Percentiles rank a stretch among this genome's conserved stretches.
Conservation (phyloP, 2,888 invertebrate species). For the Melolontha melolontha region DNA sequence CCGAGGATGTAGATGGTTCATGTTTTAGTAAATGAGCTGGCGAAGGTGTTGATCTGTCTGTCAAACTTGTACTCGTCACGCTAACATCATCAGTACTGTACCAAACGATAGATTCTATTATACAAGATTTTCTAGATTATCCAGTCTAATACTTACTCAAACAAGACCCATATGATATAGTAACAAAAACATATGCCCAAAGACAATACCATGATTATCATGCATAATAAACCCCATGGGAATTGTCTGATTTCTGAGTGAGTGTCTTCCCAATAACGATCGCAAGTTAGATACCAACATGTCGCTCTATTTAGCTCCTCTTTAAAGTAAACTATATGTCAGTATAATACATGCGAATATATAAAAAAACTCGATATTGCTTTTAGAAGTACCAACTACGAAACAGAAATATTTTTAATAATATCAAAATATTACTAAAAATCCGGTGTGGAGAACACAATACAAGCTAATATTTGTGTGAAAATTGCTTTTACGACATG, state of each 20-base stretch:
- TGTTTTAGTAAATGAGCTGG: slow-evolving; percentile 71
- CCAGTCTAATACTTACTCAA: slow-evolving; percentile 80
- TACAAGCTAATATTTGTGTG: too few relatives aligned
- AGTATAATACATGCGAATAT: neutral
- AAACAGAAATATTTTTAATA: too few relatives aligned
- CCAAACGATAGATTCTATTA: slow-evolving; percentile 37
- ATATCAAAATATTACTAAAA: too few relatives aligned
- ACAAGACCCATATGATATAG: slow-evolving; percentile 92
- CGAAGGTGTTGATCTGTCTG: slow-evolving; percentile 76
- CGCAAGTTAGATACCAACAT: slow-evolving; percentile 93
- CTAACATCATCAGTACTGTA: slow-evolving; percentile 78
- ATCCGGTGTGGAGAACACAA: too few relatives aligned
- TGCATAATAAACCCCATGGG: slow-evolving; percentile 83
- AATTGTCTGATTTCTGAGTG: slow-evolving; percentile 80
- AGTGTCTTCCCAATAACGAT: slow-evolving; percentile 90
- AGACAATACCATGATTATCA: slow-evolving; percentile 83
- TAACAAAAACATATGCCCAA: slow-evolving; percentile 90
- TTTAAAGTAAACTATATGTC: slow-evolving; percentile 59
- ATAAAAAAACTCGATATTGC: too few relatives aligned
- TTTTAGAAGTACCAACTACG: too few relatives aligned
- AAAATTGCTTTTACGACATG: too few relatives aligned
- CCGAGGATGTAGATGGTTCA: slow-evolving; percentile 57
- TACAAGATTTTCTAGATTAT: neutral
- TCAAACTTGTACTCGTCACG: slow-evolving; percentile 75
- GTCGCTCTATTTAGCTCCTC: slow-evolving; percentile 90